Evolutionary conservation across 2,113 vertebrate species (phyloP).

Genomic region (Ellobius talpinus): DNA sequence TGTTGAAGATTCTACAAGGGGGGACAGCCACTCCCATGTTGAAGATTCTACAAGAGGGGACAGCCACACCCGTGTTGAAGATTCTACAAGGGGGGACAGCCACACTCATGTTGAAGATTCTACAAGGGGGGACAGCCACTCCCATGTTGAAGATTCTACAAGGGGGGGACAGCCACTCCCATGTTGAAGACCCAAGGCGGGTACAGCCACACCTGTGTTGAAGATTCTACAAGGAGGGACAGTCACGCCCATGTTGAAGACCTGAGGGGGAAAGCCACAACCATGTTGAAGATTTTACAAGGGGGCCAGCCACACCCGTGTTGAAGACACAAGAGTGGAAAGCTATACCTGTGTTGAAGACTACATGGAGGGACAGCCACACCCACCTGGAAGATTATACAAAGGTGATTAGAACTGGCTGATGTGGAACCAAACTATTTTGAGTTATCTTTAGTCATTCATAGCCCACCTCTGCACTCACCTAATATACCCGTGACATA

Average conservation of each 20-base stretch:
- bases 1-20: neutral
- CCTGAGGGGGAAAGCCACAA: neutral
- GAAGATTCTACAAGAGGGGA: neutral
- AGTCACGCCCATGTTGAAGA: neutral
- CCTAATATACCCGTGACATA: neutral
- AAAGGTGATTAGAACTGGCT: neutral
- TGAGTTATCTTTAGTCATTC: neutral
- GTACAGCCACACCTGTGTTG: neutral
- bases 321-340: neutral
- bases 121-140: neutral
- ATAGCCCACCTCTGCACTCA: neutral
- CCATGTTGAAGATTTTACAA: neutral
- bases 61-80: neutral
- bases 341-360: neutral
- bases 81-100: neutral
- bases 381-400: neutral
- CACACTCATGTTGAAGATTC: neutral
- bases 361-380: neutral
- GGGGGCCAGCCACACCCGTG: neutral
- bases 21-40: neutral
- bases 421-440: too few species aligned
- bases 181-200: too few species aligned
- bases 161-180: neutral
- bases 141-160: neutral
- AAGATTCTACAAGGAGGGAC: neutral